Conservation (phyloP, 2,888 invertebrate species). For the Cephus spinipes region DNA sequence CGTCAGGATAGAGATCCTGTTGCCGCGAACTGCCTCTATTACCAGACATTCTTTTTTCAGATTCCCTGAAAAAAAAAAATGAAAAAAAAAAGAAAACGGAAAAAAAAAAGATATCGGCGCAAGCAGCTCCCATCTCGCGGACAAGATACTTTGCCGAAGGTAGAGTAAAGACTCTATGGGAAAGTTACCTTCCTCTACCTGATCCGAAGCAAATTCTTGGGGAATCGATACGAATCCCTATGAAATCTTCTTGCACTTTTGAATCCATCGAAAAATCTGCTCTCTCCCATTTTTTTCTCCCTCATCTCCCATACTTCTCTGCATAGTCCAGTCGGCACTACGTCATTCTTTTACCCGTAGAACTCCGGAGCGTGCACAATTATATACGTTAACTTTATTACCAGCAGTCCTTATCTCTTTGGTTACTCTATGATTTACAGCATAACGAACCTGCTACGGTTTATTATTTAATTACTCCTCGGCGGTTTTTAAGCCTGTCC, state of each 20-base stretch:
- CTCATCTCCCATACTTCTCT: neutral
- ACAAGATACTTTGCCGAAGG: neutral
- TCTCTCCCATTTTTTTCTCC: neutral
- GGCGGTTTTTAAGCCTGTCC: slow-evolving; percentile 3
- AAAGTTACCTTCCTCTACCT: neutral
- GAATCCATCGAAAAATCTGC: no score
- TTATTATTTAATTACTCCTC: slow-evolving; percentile 13
- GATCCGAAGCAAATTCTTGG: neutral
- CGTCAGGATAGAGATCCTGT: neutral
- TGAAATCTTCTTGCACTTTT: neutral
- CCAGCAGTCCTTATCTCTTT: slow-evolving; percentile 11
- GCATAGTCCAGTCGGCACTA: neutral
- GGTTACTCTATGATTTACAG: slow-evolving; percentile 10
- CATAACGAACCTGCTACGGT: neutral
- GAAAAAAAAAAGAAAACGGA: no score
- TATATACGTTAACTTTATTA: slow-evolving; percentile 9
- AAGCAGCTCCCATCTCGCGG: neutral
- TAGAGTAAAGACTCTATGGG: neutral
- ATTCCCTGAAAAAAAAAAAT: neutral
- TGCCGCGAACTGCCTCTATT: neutral
- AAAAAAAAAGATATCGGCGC: neutral
- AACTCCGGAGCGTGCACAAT: neutral
- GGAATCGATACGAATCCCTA: neutral
- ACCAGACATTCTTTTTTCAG: neutral
- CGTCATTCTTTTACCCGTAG: neutral